Base-by-base conservation (phyloP, 2,113 vertebrate genomes). In the Ptilonorhynchus violaceus region DNA sequence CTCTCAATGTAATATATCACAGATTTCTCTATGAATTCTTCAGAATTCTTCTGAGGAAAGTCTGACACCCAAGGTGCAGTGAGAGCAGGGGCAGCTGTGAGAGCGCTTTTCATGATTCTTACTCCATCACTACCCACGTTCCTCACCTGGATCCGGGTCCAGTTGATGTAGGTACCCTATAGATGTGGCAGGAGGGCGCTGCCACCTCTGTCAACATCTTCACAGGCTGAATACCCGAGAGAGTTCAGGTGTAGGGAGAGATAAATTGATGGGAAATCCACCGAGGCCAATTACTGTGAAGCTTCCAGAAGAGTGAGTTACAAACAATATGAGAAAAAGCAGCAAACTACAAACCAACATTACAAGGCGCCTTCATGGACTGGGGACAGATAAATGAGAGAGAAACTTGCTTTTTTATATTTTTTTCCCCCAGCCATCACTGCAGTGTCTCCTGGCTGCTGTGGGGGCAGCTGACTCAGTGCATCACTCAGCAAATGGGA, bases 111-210 rank as follows among this genome's bases (percentile, higher is more conserved):
- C 23, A 6, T 21, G 4, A 5, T 10, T 19, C 9, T 56, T 30
- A 8, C 10, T 39, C 53, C 37, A 22, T 24, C 33, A 5, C 27
- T 67, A 3, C 9, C 21, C 9, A 2, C 0, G 5, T 80, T 25
- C 28, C 44, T 44, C 37, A 24, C 11, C 20, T 31, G 35, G 33
- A 19, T 20, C 16, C 0, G 0, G 33, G 30, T n/a, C 6, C 56
- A 33, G 39, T 19, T 82, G 69, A 27, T 49, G 2, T 53, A 31
- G 50, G 20, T 6, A 5, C n/a, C 31, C 21, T 9, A 2, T 16
- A 31, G 6, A 0, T 6, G n/a, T 25, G 59, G 19, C 60, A 69
- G 63, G 42, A 88, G 47, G 44, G 49, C 46, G 49, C 62, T 80
- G 9, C 12, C 31, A 22, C 19, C 53, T 76, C 44, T 76, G 24